Evolutionary conservation across 2,888 invertebrate genomes (phyloP), one percentile per base, ranked within the genome.

Genomic region (Orthonevra nobilis): DNA sequence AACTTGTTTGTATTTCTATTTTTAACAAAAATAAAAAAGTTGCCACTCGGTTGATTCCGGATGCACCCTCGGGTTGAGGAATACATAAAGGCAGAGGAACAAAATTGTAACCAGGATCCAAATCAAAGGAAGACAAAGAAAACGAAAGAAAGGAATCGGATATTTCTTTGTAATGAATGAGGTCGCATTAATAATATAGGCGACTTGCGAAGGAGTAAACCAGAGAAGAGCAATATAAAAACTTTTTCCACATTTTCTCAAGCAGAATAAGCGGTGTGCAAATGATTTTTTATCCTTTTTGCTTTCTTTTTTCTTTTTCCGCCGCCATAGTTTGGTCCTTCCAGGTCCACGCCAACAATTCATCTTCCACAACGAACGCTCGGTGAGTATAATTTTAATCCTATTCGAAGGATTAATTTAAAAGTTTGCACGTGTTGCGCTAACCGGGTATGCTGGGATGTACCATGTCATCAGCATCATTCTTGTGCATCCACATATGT

Each of bases 151-250:
- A 77, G 42, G 58, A 64, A 72, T 66, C 34, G 50, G 72, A 72
- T 72, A 66, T 79, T 61, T 36, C 66, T 61, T 79, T 79, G 79
- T 72, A 72, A 79, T 60, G 68, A 79, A 79, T 79, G 72, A 66
- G 79, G 66, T 79, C 66, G 79, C 66, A 72, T 72, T 79, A 79
- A 79, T 72, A 66, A 46, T 38, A 66, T 72, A 42, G 15, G 3
- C 10, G 34, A 14, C 7, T 14, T 5, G 10, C 23, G 9, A 36
- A 23, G 5, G 56, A 56, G 14, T 10, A 15, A 12, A 50, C 6
- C 10, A 42, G 6, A 9, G 32, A 19, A 42, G 34, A 19, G 23
- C n/a, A n/a, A n/a, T n/a, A n/a, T n/a, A 54, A 42, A 3, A 56
- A 48, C 50, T 61, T 63, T n/a, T 63, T 68, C 40, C 40, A 30